Evolutionary conservation across 2,888 invertebrate species (phyloP), one percentile per base, ranked within the genome.

Genomic region (Halocaridina rubra): DNA sequence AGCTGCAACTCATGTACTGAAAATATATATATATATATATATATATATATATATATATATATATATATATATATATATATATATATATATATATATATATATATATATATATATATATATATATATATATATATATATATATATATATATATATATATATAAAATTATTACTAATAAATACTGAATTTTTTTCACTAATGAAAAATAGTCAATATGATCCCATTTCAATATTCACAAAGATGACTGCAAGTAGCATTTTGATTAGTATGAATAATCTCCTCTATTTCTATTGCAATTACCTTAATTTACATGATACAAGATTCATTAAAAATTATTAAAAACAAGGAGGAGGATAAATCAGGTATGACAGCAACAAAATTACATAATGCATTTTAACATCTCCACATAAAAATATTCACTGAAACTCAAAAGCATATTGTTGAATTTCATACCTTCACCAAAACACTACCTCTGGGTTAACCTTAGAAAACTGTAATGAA

Each of bases 11-110:
- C n/a, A n/a, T n/a, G n/a, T n/a, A n/a, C n/a, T n/a, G n/a, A n/a
- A n/a, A n/a, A 72, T 72, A 72, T 72, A 72, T 72, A 72, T 72
- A 72, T 72, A 72, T 32, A 32, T 64, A 64, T 64, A 64, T 64
- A 64, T 64, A 64, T 64, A 64, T 10, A 64, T 64, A 64, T 64
- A 64, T 64, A 64, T 64, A 24, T 64, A 64, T 64, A 64, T 64
- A 24, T 64, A 71, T 71, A 71, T 71, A 71, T 30, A 71, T 13
- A 29, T 29, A 29, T 30, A 33, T 30, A 13, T 71, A 30, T 30
- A 71, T 30, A 30, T 30, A 30, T 27, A 10, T 71, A 30, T 30
- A 19, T 30, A 30, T 71, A 71, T 22, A 16, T 30, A 7, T 30
- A 16, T 71, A 8, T 71, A 5, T 30, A 4, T 30, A 32, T 71